Evolutionary conservation across 2,888 invertebrate genomes (phyloP), one percentile per base, ranked within the genome.

Genomic region (Hirtodrosophila duncani): DNA sequence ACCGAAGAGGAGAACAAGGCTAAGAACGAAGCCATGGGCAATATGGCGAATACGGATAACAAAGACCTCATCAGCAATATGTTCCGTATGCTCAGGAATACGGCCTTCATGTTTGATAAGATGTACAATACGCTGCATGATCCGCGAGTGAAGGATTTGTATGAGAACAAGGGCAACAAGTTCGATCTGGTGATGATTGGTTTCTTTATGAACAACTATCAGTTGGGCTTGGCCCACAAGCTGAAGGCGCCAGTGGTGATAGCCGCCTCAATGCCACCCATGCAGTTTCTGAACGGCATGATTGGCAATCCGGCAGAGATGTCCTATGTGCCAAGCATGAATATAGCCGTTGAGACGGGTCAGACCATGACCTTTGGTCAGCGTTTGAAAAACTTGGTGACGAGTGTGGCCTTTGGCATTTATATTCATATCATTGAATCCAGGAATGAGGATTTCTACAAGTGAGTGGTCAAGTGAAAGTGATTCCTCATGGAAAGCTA

Each of bases 141-240:
- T 14, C 38, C 63, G 5, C 64, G 65, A 0, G 81, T 84, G 7
- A 69, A 62, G 3, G 48, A 59, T 2, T 50, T 84, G 0, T 82
- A 85, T 13, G 70, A 81, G 1, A 71, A 82, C 36, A 49, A 66
- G 0, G 71, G 53, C 20, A 81, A 72, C 4, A 71, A 81, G 13
- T 74, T 74, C 16, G 86, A 86, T 62, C 60, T 87, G 24, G 77
- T 83, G 1, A 58, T 86, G 2, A 6, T 81, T 4, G 87, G 85
- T 0, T 84, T 48, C 50, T 83, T 85, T 20, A 42, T 85, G 27
- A 86, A 84, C 39, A 74, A 74, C 3, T 83, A 72, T 31, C 75
- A 81, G 37, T 10, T 83, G 3, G 83, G 79, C 0, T 61, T 84
- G 2, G 84, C 81, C 0, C 77, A 65, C 0, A 83, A 83, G 31